Evolutionary conservation across 2,888 invertebrate genomes (phyloP).

Genomic region (Osedax frankpressi): DNA sequence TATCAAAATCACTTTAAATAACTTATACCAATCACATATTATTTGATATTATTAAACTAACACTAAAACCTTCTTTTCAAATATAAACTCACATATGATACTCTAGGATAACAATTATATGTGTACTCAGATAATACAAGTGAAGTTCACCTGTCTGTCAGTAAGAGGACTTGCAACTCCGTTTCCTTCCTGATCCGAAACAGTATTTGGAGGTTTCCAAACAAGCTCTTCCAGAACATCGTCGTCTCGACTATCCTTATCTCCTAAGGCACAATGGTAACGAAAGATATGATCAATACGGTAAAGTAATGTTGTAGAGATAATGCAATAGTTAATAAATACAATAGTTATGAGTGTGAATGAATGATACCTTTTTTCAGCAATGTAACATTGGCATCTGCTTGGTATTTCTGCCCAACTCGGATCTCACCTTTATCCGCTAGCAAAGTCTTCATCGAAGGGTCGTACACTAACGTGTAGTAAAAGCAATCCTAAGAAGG

Average conservation of each 20-base stretch:
- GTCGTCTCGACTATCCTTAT: conserved; percentile 57
- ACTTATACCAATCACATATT: too few relatives aligned
- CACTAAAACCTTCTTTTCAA: too few relatives aligned
- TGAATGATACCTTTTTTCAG: conserved; percentile 66
- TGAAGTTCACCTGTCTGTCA: not conserved
- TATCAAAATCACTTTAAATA: too few relatives aligned
- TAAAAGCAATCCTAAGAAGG: conserved; percentile 84
- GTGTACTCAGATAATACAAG: too few relatives aligned
- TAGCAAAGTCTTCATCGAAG: conserved; percentile 90
- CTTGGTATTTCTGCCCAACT: conserved; percentile 87
- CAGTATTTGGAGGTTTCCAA: conserved; percentile 81
- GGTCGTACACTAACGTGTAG: conserved; percentile 98
- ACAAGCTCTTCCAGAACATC: conserved; percentile 76
- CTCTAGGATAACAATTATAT: too few relatives aligned
- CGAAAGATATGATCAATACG: not conserved
- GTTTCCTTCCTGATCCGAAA: conserved; percentile 55
- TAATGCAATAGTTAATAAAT: too few relatives aligned
- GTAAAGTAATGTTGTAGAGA: too few relatives aligned
- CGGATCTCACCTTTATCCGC: conserved; percentile 91
- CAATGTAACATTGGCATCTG: conserved; percentile 56
- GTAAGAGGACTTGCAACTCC: not conserved
- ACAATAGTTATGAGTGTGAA: too few relatives aligned
- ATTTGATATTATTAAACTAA: too few relatives aligned
- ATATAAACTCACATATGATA: too few relatives aligned
- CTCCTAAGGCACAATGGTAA: conserved; percentile 22